Evolutionary conservation across 2,113 vertebrate species (phyloP).

Genomic region (Melanerpes aurifrons): DNA sequence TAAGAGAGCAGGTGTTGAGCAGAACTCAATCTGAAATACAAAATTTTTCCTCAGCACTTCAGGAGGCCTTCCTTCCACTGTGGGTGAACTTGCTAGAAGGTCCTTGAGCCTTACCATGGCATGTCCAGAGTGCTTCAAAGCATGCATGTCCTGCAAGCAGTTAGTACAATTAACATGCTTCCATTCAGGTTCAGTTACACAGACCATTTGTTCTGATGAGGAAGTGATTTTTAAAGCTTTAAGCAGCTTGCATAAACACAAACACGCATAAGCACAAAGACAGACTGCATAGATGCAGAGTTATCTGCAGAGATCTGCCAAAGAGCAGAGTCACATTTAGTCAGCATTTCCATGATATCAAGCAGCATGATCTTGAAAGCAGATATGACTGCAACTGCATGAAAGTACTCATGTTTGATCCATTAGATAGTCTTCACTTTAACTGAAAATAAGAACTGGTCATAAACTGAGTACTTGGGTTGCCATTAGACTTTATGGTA

Average conservation of each 20-base stretch:
- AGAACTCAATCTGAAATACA: not conserved
- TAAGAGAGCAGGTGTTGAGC: not conserved
- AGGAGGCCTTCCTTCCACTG: not conserved
- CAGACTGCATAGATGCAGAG: accelerated
- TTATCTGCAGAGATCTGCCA: not conserved
- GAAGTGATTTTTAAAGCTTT: not conserved
- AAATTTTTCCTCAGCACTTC: not conserved
- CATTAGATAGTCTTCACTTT: not conserved
- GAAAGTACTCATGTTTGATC: not conserved
- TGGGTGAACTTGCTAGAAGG: not conserved
- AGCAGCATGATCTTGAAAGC: not conserved
- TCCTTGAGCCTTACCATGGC: not conserved
- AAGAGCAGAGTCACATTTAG: not conserved
- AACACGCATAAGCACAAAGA: not conserved
- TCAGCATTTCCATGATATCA: not conserved
- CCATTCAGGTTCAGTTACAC: not conserved
- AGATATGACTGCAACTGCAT: not conserved
- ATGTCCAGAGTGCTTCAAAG: not conserved
- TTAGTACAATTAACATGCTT: not conserved
- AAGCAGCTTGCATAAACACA: not conserved
- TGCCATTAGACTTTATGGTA: not conserved
- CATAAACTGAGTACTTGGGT: not conserved
- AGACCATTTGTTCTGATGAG: not conserved
- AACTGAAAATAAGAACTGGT: not conserved
- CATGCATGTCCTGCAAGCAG: not conserved